Conservation (phyloP, 37 sponge, comb jelly and placozoan genomes). For the Chondrilla cf. caribensis region DNA sequence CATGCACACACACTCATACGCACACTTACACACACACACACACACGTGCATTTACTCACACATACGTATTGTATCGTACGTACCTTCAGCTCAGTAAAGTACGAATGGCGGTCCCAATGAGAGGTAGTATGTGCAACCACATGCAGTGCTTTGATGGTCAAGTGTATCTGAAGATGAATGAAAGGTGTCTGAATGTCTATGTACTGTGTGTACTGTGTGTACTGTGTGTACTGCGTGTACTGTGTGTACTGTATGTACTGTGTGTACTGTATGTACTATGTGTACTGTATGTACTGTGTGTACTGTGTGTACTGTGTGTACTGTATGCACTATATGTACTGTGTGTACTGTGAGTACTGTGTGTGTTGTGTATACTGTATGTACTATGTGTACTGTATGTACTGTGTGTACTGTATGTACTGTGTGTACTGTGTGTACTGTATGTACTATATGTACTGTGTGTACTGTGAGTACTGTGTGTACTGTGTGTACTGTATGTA, state of each 20-base stretch:
- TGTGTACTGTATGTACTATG: too few relatives aligned
- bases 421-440: too few relatives aligned
- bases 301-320: too few relatives aligned
- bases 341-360: too few relatives aligned
- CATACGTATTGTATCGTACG: too few relatives aligned
- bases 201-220: not conserved
- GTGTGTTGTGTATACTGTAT: not conserved
- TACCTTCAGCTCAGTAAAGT: slow-evolving; percentile 72
- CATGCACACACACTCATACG: not conserved
- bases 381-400: slow-evolving; percentile 8
- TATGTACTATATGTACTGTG: too few relatives aligned
- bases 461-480: too few relatives aligned
- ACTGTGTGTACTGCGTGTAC: not conserved
- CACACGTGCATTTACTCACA: not conserved
- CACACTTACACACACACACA: not conserved
- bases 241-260: too few relatives aligned
- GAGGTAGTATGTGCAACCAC: slow-evolving; percentile 76
- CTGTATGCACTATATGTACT: too few relatives aligned
- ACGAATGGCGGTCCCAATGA: slow-evolving; percentile 71
- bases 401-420: too few relatives aligned
- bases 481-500: too few relatives aligned
- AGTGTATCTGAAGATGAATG: slow-evolving; percentile 84
- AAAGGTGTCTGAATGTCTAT: not conserved
- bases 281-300: too few relatives aligned
- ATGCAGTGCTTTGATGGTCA: slow-evolving; percentile 95